Base-by-base conservation (phyloP, 2,888 invertebrate species). In the Antheraea yamamai region DNA sequence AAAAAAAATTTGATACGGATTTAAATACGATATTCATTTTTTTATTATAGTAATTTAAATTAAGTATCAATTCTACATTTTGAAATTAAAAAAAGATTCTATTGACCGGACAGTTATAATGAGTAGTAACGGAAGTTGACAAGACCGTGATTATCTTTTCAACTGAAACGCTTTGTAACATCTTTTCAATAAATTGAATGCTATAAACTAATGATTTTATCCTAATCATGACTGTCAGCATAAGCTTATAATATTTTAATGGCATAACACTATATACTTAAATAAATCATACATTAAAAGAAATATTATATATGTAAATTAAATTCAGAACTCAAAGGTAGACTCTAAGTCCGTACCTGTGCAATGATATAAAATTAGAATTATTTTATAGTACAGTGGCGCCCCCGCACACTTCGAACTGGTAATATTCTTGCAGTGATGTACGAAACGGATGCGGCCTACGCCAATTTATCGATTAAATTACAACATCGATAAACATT, bases 321-420 rank as follows among this genome's bases (percentile, higher is more conserved):
- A 61, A 61, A 66, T 66, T 73, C 14, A 72, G 39, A 39, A n/a
- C 72, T 16, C 30, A 47, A 16, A 7, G 35, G 16, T 39, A 20
- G 52, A 16, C 18, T 73, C 52, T 6, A 58, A 73, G 16, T 73
- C 39, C 75, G 20, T 47, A 18, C 78, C 75, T 68, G 66, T 14
- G 3, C 35, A 75, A 80, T 80, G 76, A 81, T 83, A 84, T 83
- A 82, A 81, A 83, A 82, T 81, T 79, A 79, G 79, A 84, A 79
- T 82, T 83, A 84, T 82, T 80, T 81, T 81, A 81, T 80, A 80
- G 79, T 83, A 82, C 80, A 80, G 80, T 76, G 76, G 81, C 84
- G 83, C 85, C 85, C 84, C 84, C 85, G 83, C 86, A 80, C 39
- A 72, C 71, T 76, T 52, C 52, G 79, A 81, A 85, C 85, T 81